Evolutionary conservation across 2,888 invertebrate genomes (phyloP).

Genomic region (Uloborus plumipes): DNA sequence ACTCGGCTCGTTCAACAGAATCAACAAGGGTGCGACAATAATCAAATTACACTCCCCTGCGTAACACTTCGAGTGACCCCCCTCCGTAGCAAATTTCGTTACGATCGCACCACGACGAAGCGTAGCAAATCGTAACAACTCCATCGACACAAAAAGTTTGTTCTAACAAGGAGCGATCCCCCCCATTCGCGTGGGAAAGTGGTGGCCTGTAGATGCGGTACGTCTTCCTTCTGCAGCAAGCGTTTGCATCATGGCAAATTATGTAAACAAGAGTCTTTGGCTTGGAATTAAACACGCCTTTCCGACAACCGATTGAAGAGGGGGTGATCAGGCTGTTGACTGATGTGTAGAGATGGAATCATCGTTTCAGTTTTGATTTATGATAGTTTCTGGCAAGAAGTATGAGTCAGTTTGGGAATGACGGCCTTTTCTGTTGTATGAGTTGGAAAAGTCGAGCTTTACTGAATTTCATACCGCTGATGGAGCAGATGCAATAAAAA

Average conservation of each 20-base stretch:
- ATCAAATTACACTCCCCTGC: too few relatives aligned
- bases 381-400: not conserved
- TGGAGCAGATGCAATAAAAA: too few relatives aligned
- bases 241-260: constrained; percentile 29
- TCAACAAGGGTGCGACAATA: too few relatives aligned
- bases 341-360: too few relatives aligned
- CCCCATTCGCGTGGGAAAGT: constrained; percentile 25
- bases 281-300: constrained; percentile 25
- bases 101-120: not conserved
- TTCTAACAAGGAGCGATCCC: not conserved
- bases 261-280: constrained; percentile 44
- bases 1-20: too few relatives aligned
- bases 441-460: too few relatives aligned
- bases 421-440: too few relatives aligned
- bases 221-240: not conserved
- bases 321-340: too few relatives aligned
- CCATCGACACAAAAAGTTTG: constrained; percentile 39
- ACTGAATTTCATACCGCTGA: too few relatives aligned
- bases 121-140: constrained; percentile 42
- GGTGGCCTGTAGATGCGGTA: not conserved
- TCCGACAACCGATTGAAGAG: not conserved
- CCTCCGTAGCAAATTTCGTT: constrained; percentile 21
- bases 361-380: too few relatives aligned
- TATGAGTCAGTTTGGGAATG: not conserved
- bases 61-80: not conserved